Base-by-base conservation (phyloP, 2,797 vertebrate genomes). In the Atherinosoma microstoma region DNA sequence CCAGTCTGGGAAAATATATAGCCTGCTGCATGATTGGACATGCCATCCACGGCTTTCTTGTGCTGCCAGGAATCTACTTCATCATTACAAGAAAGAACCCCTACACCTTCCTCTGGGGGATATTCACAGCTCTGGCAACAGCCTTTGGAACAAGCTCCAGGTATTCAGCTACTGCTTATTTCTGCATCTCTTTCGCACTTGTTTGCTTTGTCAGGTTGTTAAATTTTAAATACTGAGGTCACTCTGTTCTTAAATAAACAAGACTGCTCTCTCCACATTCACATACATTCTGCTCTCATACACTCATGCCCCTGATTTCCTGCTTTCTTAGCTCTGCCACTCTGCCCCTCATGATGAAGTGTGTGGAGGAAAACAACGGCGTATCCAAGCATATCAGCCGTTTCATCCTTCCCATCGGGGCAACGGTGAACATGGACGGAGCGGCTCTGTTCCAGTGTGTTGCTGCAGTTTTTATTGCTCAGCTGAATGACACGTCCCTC, bases 391-490 rank as follows among this genome's bases (percentile, higher is more conserved):
- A 96, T 65, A 97, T 98, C 91, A 97, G 97, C 84, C 95, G 96
- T 3, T 98, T 98, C 81, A 96, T 98, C 85, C 92, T 97, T 49
- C 97, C 97, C 64, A 98, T 98, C 0, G 97, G 97, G 0, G 96
- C 96, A 13, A 97, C 97, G 0, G 96, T 98, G 73, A 98, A 97
- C 94, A 98, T 98, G 97, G 97, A 98, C 0, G 97, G 97, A 0
- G 96, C 97, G 0, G 96, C 97, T 0, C 95, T 96, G 34, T 98
- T 98, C 91, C 97, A 98, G 93, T 97, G 96, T 1, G 96, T 97
- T 70, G 97, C 96, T 0, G 92, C 96, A 0, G 97, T 98, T 65
- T 98, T 97, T 87, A 97, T 98, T 0, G 97, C 97, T 2, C 97
- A 98, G 90, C 93, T 97, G 16, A 97, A 97, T 70, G 2, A 73